Evolutionary conservation across 1,140 invertebrate species (phyloP).

Genomic region (Steinernema feltiae): DNA sequence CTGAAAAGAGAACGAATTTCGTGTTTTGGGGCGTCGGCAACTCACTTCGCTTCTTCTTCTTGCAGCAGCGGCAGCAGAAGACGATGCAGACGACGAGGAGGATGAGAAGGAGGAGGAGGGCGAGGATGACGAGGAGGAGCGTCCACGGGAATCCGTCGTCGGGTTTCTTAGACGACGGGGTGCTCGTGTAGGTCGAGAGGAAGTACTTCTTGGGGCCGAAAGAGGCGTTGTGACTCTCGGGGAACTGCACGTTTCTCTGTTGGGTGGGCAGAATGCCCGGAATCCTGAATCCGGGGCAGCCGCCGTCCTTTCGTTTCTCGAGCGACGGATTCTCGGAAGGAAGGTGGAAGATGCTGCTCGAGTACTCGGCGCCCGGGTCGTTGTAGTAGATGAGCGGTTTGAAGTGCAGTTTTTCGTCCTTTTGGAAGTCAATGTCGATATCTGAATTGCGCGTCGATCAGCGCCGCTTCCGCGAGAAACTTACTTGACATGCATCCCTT

Average conservation of each 20-base stretch:
- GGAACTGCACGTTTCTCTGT: not conserved
- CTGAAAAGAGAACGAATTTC: not conserved
- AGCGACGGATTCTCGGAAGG: not conserved
- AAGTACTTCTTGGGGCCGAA: conserved; percentile 8
- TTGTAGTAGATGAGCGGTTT: conserved; percentile 32
- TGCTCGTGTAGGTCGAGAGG: not conserved
- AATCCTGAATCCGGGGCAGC: not conserved
- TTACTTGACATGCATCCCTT: conserved; percentile 41
- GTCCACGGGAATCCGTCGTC: not conserved
- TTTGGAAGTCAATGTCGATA: conserved; percentile 39
- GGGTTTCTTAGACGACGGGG: not conserved
- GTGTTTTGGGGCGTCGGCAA: not conserved
- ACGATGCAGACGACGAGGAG: not conserved
- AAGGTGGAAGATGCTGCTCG: conserved; percentile 9
- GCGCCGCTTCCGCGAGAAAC: conserved; percentile 14
- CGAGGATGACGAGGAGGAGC: not conserved
- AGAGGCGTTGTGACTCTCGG: not conserved
- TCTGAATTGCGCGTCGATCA: conserved; percentile 26
- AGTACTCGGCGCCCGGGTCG: conserved; percentile 15
- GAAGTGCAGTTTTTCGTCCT: conserved; percentile 35
- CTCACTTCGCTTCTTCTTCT: not conserved
- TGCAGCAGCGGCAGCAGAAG: not conserved
- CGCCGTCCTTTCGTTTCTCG: not conserved
- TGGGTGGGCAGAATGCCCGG: not conserved
- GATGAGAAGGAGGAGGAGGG: not conserved